These are phyloP conservation scores for Notoglanidium macrostoma DNA, from an alignment of 2,797 vertebrate species.

Conservation along the genomic window DNA sequence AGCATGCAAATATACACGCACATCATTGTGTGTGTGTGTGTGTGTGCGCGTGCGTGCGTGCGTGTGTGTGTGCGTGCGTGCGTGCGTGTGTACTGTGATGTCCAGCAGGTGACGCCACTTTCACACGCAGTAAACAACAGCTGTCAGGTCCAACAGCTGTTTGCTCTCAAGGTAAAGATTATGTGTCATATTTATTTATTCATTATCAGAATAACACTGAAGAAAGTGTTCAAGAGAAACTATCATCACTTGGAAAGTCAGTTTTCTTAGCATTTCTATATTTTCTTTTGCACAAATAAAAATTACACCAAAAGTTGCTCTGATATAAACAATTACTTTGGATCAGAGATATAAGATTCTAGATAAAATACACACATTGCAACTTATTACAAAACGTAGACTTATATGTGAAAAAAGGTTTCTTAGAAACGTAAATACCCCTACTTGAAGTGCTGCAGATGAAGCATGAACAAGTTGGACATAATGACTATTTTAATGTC, in stretches of 20 bases:
- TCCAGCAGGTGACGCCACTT: conserved; percentile 53
- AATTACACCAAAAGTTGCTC: background rate
- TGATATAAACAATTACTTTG: background rate
- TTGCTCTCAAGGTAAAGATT: background rate
- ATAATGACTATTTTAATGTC: background rate
- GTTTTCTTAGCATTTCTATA: background rate
- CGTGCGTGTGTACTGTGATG: background rate
- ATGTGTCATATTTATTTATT: background rate
- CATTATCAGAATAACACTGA: background rate
- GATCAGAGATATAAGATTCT: background rate
- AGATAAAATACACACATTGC: background rate
- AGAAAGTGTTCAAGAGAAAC: background rate
- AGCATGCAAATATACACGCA: background rate
- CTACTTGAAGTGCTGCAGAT: background rate
- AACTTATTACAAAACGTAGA: background rate
- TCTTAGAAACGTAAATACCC: background rate
- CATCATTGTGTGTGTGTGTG: background rate
- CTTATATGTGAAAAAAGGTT: background rate
- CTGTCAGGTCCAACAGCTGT: background rate
- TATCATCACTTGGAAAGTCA: background rate
- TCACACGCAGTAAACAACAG: conserved; percentile 8
- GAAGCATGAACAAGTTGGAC: background rate
- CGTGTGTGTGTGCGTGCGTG: background rate
- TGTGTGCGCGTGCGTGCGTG: background rate
- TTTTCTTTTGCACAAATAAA: background rate